These are phyloP conservation scores for Acronicta aceris DNA, from an alignment of 2,888 invertebrate species.

Conservation along the genomic window DNA sequence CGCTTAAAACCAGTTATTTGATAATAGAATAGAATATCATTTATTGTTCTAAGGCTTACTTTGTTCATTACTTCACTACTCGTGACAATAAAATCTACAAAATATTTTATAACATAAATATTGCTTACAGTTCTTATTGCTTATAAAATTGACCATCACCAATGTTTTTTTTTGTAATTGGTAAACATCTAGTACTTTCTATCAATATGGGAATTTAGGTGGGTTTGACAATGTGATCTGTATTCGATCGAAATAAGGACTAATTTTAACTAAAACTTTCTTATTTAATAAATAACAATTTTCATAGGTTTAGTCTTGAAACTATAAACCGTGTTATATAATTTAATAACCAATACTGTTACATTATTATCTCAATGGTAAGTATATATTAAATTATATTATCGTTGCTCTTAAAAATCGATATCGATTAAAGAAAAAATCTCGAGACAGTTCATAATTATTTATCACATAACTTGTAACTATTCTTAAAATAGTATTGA, in stretches of 20 bases:
- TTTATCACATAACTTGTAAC: too few relatives aligned
- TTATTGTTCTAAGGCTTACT: neutral
- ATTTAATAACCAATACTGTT: too few relatives aligned
- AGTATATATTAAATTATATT: too few relatives aligned
- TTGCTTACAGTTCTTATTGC: neutral
- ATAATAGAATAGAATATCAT: too few relatives aligned
- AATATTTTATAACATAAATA: neutral
- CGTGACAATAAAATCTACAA: neutral
- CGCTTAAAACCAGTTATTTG: too few relatives aligned
- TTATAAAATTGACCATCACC: constrained; percentile 1
- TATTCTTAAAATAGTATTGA: too few relatives aligned
- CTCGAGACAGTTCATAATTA: too few relatives aligned
- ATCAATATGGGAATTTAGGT: neutral
- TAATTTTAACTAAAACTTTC: neutral
- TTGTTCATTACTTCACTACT: neutral
- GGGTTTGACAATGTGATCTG: neutral
- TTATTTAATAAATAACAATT: constrained; percentile 7
- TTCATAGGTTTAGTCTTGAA: neutral
- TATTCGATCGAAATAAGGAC: neutral
- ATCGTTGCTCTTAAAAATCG: too few relatives aligned
- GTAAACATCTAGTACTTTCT: constrained; percentile 24
- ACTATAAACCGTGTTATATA: neutral
- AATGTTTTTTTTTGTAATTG: neutral
- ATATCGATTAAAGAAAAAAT: too few relatives aligned
- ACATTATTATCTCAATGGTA: too few relatives aligned